Conservation (phyloP, 2,888 invertebrate species). For the Malacosoma neustria region DNA sequence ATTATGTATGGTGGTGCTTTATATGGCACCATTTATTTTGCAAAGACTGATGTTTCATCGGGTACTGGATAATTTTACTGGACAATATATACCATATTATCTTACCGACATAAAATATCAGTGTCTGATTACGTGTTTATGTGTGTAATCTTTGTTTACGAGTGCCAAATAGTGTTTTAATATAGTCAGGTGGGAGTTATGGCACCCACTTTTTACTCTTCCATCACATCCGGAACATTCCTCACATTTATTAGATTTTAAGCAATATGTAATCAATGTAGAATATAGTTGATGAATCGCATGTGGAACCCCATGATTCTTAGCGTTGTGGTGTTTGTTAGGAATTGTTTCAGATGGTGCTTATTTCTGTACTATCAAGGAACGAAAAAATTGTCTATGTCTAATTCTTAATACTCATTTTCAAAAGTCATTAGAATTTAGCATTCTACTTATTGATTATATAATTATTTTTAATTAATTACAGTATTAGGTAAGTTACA, state of each 20-base stretch:
- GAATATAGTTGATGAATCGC: background rate
- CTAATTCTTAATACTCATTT: no score
- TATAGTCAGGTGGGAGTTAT: constrained; percentile 2
- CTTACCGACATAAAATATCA: no score
- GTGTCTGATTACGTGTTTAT: background rate
- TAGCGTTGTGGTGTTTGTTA: background rate
- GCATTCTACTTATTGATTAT: no score
- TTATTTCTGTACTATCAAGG: background rate
- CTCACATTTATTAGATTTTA: constrained; percentile 7
- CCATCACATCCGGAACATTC: constrained; percentile 1
- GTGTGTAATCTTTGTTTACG: constrained; percentile 20
- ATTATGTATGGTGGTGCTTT: no score
- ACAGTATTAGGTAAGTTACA: no score
- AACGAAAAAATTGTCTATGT: no score
- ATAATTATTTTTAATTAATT: no score
- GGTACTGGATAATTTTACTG: no score
- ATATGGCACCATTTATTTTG: no score
- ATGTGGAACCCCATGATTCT: background rate
- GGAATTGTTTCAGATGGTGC: background rate
- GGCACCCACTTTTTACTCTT: constrained; percentile 1
- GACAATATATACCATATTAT: no score
- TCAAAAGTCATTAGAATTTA: no score
- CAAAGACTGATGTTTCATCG: no score
- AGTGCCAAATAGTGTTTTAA: constrained; percentile 36
- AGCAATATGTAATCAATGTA: constrained; percentile 22